These are phyloP conservation scores for Uria lomvia DNA, from an alignment of 2,113 vertebrate genomes.

Conservation along the genomic window DNA sequence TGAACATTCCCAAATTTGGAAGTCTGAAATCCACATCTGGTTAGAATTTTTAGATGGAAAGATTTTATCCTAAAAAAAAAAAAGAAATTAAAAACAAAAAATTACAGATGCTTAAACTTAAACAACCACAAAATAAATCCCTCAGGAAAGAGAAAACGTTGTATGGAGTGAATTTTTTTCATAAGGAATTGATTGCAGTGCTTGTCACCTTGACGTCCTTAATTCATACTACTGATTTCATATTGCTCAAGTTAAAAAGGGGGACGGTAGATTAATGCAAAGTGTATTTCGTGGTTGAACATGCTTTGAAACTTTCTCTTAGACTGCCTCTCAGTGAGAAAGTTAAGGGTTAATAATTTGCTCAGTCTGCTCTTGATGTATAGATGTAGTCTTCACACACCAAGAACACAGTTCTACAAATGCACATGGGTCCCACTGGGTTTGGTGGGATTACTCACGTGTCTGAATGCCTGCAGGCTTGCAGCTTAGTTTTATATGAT, in stretches of 20 bases:
- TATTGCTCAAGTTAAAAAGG: neutral
- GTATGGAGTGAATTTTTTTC: neutral
- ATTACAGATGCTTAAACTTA: neutral
- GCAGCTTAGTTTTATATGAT: neutral
- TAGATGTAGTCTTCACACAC: neutral
- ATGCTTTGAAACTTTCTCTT: neutral
- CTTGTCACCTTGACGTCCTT: neutral
- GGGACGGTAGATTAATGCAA: neutral
- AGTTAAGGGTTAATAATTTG: neutral
- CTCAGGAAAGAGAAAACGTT: neutral
- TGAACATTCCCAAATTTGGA: constrained; percentile 60
- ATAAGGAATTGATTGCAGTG: neutral
- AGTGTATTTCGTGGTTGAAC: neutral
- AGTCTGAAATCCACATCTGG: constrained; percentile 53
- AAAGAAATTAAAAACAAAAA: neutral
- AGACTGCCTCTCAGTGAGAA: neutral
- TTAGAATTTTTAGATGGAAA: constrained; percentile 54
- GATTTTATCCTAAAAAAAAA: neutral
- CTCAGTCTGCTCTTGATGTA: neutral
- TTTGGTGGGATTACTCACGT: neutral
- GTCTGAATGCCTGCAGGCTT: neutral
- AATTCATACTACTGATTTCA: neutral
- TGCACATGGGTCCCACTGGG: neutral
- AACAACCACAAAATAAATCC: neutral
- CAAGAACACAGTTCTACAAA: neutral